Conservation (phyloP, 2,113 vertebrate genomes). For the Sula dactylatra region DNA sequence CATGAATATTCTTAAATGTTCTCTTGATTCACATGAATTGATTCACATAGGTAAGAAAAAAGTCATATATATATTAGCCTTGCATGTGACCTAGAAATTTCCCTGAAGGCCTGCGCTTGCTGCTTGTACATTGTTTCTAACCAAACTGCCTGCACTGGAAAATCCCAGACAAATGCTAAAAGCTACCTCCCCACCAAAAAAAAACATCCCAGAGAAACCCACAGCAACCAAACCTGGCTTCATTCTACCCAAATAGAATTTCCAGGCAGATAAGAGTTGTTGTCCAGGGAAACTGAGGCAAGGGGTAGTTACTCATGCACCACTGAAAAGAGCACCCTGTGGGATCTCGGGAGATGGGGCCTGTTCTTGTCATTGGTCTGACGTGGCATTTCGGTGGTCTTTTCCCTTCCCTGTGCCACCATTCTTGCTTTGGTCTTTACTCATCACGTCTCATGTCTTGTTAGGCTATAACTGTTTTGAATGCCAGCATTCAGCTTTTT, state of each 20-base stretch:
- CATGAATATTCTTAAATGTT: not conserved
- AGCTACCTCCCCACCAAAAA: not conserved
- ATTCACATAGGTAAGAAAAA: not conserved
- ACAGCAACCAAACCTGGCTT: not conserved
- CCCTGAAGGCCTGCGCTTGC: not conserved
- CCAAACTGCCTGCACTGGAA: not conserved
- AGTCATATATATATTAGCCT: not conserved
- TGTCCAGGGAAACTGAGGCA: not conserved
- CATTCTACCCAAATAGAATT: not conserved
- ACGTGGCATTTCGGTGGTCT: not conserved
- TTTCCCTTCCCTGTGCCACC: not conserved
- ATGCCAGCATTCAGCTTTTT: not conserved
- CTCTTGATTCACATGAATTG: not conserved
- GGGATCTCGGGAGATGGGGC: fast-evolving
- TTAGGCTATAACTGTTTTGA: not conserved
- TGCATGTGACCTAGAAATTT: not conserved
- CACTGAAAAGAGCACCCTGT: not conserved
- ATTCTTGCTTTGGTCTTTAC: not conserved
- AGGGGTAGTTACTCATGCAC: not conserved
- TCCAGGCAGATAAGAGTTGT: not conserved
- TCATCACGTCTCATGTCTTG: not conserved
- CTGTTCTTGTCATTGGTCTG: not conserved
- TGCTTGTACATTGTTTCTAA: not conserved
- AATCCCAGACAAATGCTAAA: not conserved
- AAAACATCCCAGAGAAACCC: not conserved